These are phyloP conservation scores for Siniperca chuatsi DNA, from an alignment of 2,113 vertebrate genomes.

Conservation along the genomic window DNA sequence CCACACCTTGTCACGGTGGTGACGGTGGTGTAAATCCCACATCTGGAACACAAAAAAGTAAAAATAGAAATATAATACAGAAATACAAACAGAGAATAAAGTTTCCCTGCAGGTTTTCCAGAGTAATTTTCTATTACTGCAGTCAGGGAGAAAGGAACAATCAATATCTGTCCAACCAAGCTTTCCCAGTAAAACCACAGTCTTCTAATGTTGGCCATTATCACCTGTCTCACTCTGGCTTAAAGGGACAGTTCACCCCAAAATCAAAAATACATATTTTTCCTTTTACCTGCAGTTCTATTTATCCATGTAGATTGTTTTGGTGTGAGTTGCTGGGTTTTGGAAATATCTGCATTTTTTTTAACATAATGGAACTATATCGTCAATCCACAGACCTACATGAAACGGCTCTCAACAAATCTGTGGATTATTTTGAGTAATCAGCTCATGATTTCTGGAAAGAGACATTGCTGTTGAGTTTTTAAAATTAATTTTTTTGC, in stretches of 20 bases:
- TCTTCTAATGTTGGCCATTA: not conserved
- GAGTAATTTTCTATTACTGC: not conserved
- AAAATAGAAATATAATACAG: not conserved
- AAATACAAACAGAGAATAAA: not conserved
- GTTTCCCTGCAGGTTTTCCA: not conserved
- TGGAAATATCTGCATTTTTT: too few species aligned
- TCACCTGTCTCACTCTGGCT: not conserved
- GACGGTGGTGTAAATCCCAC: not conserved
- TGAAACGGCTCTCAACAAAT: too few species aligned
- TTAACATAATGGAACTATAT: too few species aligned
- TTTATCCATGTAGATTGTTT: too few species aligned
- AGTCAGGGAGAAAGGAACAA: not conserved
- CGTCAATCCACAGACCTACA: too few species aligned
- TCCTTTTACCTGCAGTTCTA: too few species aligned
- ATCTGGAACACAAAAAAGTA: not conserved
- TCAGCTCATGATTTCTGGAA: too few species aligned
- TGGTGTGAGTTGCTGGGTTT: too few species aligned
- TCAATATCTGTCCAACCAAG: conserved; percentile 9
- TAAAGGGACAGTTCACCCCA: not conserved
- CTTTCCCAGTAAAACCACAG: conserved; percentile 1
- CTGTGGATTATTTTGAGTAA: too few species aligned
- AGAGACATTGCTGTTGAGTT: too few species aligned
- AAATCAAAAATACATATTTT: too few species aligned
- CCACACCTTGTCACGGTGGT: not conserved
- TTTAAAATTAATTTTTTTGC: too few species aligned